These are phyloP conservation scores for Siniperca undulata DNA, from an alignment of 2,797 vertebrate species.

Conservation along the genomic window DNA sequence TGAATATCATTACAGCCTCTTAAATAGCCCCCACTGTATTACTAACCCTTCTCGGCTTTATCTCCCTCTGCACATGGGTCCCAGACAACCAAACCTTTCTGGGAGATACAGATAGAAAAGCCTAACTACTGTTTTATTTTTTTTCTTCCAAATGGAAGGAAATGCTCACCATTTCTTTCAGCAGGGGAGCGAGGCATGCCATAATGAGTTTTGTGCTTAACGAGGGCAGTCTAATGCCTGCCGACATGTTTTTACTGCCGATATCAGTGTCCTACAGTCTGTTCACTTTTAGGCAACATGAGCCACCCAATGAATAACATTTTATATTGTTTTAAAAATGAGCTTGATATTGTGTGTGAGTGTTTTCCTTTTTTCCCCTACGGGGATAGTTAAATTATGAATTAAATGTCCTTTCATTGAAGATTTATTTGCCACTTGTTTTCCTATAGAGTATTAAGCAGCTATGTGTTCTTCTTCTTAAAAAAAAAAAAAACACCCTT, in stretches of 20 bases:
- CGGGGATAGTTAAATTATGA: constrained; percentile 52
- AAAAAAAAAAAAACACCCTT: background rate
- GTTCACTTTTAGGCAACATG: constrained; percentile 67
- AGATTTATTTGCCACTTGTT: constrained; percentile 57
- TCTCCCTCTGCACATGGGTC: constrained; percentile 79
- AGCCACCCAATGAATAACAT: constrained; percentile 57
- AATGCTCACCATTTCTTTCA: constrained; percentile 69
- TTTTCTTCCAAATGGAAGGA: constrained; percentile 49
- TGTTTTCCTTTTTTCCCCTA: constrained; percentile 14
- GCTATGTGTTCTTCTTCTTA: constrained; percentile 19
- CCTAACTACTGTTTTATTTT: constrained; percentile 63
- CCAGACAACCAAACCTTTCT: constrained; percentile 73
- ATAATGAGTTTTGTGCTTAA: constrained; percentile 79
- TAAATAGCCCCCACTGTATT: constrained; percentile 76
- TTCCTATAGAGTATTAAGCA: constrained; percentile 31
- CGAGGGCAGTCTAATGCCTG: constrained; percentile 69
- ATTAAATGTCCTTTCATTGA: constrained; percentile 49
- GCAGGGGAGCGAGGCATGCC: constrained; percentile 61
- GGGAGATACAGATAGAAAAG: constrained; percentile 78
- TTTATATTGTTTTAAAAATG: constrained; percentile 64
- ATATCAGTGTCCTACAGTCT: constrained; percentile 78
- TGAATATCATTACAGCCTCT: constrained; percentile 83
- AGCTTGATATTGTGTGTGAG: constrained; percentile 48
- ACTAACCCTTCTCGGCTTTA: constrained; percentile 77
- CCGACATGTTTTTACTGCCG: constrained; percentile 71